Conservation (phyloP, 2,888 invertebrate genomes). For the Drosophila yooni region DNA sequence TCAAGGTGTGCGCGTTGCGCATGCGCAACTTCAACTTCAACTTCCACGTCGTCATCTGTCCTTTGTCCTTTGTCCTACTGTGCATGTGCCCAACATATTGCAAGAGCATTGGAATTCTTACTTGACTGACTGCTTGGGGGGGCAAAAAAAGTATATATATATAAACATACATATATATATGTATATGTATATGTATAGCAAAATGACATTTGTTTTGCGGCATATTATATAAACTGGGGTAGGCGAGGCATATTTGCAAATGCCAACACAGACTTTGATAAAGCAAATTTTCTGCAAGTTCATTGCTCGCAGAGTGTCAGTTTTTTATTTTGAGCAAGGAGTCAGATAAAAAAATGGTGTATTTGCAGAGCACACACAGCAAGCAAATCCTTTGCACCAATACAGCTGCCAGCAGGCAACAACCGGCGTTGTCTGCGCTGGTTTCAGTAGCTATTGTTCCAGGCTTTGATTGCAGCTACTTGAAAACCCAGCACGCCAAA, state of each 20-base stretch:
- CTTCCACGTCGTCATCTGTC: constrained; percentile 12
- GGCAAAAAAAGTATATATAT: constrained; percentile 8
- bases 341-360: not conserved
- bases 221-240: constrained; percentile 29
- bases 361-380: constrained; percentile 25
- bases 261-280: constrained; percentile 36
- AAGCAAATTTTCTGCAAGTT: constrained; percentile 62
- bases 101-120: constrained; percentile 61
- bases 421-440: constrained; percentile 30
- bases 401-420: constrained; percentile 59
- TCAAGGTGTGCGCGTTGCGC: constrained; percentile 76
- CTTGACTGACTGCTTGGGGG: constrained; percentile 32
- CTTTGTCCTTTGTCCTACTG: constrained; percentile 40
- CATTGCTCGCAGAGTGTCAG: constrained; percentile 52
- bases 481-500: constrained; percentile 55
- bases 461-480: constrained; percentile 71
- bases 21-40: constrained; percentile 53
- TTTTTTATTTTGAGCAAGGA: constrained; percentile 29
- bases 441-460: constrained; percentile 47
- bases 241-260: constrained; percentile 46
- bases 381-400: constrained; percentile 70
- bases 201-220: constrained; percentile 69
- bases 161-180: not conserved
- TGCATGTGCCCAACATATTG: constrained; percentile 68
- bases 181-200: not conserved